Conservation (phyloP, 2,888 invertebrate species). For the Theretra japonica region DNA sequence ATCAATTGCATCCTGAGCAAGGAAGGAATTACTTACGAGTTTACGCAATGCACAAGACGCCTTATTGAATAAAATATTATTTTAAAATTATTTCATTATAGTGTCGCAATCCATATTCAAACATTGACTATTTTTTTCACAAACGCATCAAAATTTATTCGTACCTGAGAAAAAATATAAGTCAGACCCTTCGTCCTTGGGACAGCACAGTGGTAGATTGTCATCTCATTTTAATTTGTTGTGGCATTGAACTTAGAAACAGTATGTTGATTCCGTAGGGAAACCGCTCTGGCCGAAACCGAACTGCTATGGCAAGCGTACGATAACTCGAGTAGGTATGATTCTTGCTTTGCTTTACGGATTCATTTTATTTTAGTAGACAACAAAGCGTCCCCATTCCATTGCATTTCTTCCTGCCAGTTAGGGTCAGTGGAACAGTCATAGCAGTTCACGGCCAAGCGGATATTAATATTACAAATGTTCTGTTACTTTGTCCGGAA, state of each 20-base stretch:
- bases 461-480: neutral
- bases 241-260: neutral
- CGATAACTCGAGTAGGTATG: neutral
- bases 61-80: too few relatives aligned
- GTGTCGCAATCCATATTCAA: neutral
- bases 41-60: too few relatives aligned
- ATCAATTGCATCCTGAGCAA: too few relatives aligned
- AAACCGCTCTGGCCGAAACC: neutral
- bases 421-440: neutral
- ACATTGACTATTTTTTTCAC: neutral
- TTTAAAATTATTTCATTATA: neutral
- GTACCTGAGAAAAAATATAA: neutral
- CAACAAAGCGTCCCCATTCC: neutral
- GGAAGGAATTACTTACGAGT: too few relatives aligned
- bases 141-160: neutral
- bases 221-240: neutral
- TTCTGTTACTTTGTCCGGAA: too few relatives aligned
- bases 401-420: neutral
- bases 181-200: neutral
- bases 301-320: neutral
- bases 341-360: neutral
- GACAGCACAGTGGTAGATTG: constrained; percentile 6
- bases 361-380: neutral
- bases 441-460: neutral
- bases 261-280: too few relatives aligned